These are phyloP conservation scores for Epizoanthus fatuus DNA, from an alignment of 92 coral and sea anemone genomes.

Conservation along the genomic window DNA sequence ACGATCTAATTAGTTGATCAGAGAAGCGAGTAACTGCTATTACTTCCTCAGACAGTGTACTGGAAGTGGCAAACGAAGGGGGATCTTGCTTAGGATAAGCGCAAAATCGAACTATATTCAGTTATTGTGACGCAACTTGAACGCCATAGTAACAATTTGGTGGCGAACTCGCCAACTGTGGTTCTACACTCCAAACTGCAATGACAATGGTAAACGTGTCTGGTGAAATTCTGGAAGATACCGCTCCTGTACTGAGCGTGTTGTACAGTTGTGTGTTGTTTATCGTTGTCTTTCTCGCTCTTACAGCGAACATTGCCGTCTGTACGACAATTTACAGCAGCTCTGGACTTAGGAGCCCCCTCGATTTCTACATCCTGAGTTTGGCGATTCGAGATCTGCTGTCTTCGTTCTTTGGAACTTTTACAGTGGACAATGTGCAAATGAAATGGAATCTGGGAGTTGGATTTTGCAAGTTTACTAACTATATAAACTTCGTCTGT, in stretches of 20 bases:
- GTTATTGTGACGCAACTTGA: too few relatives aligned
- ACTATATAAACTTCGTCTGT: conserved; percentile 65
- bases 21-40: too few relatives aligned
- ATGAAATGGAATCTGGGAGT: conserved; percentile 79
- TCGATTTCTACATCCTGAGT: conserved; percentile 73
- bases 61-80: too few relatives aligned
- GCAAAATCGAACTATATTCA: too few relatives aligned
- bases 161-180: too few relatives aligned
- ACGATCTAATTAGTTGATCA: too few relatives aligned
- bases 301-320: conserved; percentile 74
- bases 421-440: conserved; percentile 87
- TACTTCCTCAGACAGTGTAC: too few relatives aligned
- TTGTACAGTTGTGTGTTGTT: conserved; percentile 63
- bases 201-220: conserved; percentile 34
- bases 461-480: conserved; percentile 80
- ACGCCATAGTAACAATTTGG: too few relatives aligned
- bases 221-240: not conserved
- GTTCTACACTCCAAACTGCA: not conserved
- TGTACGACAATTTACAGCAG: conserved; percentile 72
- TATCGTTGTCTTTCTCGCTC: conserved; percentile 61
- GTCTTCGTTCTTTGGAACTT: conserved; percentile 82
- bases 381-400: conserved; percentile 76
- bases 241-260: conserved; percentile 54
- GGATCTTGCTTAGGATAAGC: too few relatives aligned
- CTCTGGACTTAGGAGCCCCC: conserved; percentile 51